Evolutionary conservation across 1,140 invertebrate species (phyloP), one percentile per base, ranked within the genome.

Genomic region (Metopolophium dirhodum): DNA sequence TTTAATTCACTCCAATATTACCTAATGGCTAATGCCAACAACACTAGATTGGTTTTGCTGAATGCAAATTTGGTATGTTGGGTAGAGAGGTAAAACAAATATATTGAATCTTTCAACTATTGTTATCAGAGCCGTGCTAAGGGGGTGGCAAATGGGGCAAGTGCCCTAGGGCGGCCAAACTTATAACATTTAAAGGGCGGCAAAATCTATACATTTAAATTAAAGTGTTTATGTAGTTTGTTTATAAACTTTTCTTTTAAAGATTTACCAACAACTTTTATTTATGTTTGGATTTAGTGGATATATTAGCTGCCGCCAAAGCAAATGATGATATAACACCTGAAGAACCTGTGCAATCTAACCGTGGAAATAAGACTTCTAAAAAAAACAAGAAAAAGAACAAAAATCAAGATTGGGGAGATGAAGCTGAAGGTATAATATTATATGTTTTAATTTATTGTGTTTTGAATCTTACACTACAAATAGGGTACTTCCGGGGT

Each of bases 341-440:
- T 49, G 45, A 92, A 92, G 8, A 47, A 49, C 26, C 20, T 14
- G 9, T 23, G 6, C 51, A 61, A 37, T 35, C n/a, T 9, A 90
- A 41, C 11, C 22, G 20, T 61, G 88, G 35, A 41, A 90, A 90
- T 61, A 92, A 92, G 26, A 83, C 51, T 8, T 49, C 77, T 26
- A 92, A 92, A 49, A 92, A 92, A 51, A 92, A 37, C 35, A 92
- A 91, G 18, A 91, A 91, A 23, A 77, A 83, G 51, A 92, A 92
- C 26, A 92, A 92, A 54, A 92, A 92, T 37, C 77, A 92, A 83
- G 77, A 85, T 83, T 85, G 68, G 91, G 51, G 45, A 23, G 45
- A 61, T 57, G 51, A 90, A 41, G 61, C 88, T 14, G 23, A 57
- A 37, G 88, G 88, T 90, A 90, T 6, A 54, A 41, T 88, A 30